Evolutionary conservation across 1,140 invertebrate genomes (phyloP).

Genomic region (Scaptomyza graminum): DNA sequence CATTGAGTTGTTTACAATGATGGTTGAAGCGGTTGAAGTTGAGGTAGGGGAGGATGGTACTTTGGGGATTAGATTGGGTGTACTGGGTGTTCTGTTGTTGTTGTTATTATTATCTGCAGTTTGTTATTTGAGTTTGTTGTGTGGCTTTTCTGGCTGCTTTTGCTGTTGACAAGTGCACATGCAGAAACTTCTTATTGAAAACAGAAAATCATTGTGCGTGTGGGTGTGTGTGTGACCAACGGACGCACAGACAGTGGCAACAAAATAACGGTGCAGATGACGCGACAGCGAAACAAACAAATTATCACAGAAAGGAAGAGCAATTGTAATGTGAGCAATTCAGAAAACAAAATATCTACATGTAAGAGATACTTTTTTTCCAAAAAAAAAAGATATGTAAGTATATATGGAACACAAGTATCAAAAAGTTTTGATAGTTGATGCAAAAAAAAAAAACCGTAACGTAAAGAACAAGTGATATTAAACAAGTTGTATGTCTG

Average conservation of each 20-base stretch:
- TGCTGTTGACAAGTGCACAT: constrained; percentile 37
- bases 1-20: constrained; percentile 72
- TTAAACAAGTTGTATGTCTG: constrained; percentile 22
- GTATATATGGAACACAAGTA: constrained; percentile 9
- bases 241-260: constrained; percentile 43
- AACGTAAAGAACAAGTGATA: constrained; percentile 26
- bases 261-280: constrained; percentile 31
- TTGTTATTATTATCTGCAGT: constrained; percentile 18
- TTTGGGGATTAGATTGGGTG: constrained; percentile 15
- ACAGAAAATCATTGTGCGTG: constrained; percentile 46
- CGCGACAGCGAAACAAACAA: constrained; percentile 51
- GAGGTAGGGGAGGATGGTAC: not conserved
- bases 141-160: constrained; percentile 7
- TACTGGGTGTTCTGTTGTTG: constrained; percentile 3
- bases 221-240: constrained; percentile 25
- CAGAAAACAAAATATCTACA: constrained; percentile 47
- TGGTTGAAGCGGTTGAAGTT: constrained; percentile 39
- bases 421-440: constrained; percentile 27
- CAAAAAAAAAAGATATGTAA: no score
- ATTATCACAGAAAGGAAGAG: constrained; percentile 43
- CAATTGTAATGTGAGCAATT: constrained; percentile 42
- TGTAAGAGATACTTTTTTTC: constrained; percentile 31
- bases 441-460: constrained; percentile 19
- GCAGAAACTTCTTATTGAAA: constrained; percentile 26
- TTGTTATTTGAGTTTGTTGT: constrained; percentile 1